A percentile compares a stretch with the other conserved stretches of the same genome.
These are phyloP conservation scores for Ophiodon elongatus DNA, from an alignment of 2,113 vertebrate genomes.

Conservation along the genomic window DNA sequence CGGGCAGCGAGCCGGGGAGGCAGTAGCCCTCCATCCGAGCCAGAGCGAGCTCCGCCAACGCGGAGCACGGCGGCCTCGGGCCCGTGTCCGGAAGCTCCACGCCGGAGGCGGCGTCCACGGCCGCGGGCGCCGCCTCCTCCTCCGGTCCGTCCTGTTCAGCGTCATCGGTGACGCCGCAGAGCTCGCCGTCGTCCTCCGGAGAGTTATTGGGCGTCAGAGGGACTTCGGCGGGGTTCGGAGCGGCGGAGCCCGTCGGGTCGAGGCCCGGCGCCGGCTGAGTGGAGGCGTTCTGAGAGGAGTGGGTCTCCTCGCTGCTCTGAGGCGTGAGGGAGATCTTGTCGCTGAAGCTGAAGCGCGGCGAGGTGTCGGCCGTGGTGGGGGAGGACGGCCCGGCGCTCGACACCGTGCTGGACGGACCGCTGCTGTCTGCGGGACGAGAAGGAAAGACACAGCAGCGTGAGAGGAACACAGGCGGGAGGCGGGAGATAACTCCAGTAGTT, in stretches of 20 bases:
- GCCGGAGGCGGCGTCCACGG: neutral
- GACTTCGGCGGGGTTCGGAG: slow-evolving; percentile 27
- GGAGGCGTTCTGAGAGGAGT: slow-evolving; percentile 68
- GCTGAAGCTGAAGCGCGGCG: slow-evolving; percentile 90
- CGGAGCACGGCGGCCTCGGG: slow-evolving; percentile 55
- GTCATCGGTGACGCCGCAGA: neutral
- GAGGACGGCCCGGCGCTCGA: slow-evolving; percentile 96
- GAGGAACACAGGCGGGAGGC: no score
- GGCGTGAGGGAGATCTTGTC: slow-evolving; percentile 87
- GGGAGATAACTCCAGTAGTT: no score
- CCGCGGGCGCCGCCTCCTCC: neutral
- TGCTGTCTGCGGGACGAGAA: slow-evolving; percentile 89
- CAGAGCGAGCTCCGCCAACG: slow-evolving; percentile 69
- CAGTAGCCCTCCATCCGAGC: slow-evolving; percentile 76
- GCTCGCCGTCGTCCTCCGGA: slow-evolving; percentile 46
- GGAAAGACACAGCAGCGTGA: no score
- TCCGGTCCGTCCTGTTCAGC: slow-evolving; percentile 16
- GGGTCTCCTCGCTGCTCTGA: slow-evolving; percentile 87
- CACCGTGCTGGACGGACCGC: slow-evolving; percentile 95
- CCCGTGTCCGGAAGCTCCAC: neutral
- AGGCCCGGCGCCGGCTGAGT: slow-evolving; percentile 37
- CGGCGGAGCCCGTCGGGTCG: slow-evolving; percentile 11
- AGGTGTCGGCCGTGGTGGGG: slow-evolving; percentile 89
- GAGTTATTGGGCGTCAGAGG: slow-evolving; percentile 66
- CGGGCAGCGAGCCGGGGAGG: slow-evolving; percentile 77